Evolutionary conservation across 2,888 invertebrate species (phyloP).

Genomic region (Blastobasis lacticolella): DNA sequence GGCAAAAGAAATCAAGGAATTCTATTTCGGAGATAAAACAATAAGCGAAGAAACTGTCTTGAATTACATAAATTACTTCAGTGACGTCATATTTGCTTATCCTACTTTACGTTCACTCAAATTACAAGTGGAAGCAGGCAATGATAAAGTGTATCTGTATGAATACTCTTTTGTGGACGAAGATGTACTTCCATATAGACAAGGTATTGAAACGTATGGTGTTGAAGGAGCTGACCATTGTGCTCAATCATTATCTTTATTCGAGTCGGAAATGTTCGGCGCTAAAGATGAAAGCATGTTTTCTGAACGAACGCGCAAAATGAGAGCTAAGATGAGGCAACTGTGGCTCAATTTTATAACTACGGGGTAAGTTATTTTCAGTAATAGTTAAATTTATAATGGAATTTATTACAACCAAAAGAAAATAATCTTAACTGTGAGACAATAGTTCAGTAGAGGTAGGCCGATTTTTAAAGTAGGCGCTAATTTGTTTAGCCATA

Average conservation of each 20-base stretch:
- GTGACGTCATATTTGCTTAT: slow-evolving; percentile 27
- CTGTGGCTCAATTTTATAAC: slow-evolving; percentile 37
- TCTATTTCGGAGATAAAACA: slow-evolving; percentile 28
- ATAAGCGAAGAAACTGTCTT: slow-evolving; percentile 21
- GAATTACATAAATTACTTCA: slow-evolving; percentile 28
- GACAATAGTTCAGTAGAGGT: too few species aligned
- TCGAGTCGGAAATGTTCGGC: slow-evolving; percentile 10
- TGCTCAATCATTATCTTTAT: slow-evolving; percentile 24
- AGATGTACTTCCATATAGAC: slow-evolving; percentile 13
- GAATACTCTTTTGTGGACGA: slow-evolving; percentile 29
- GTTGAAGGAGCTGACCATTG: slow-evolving; percentile 28
- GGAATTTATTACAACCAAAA: too few species aligned
- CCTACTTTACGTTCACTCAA: slow-evolving; percentile 21
- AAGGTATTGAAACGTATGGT: slow-evolving; percentile 12
- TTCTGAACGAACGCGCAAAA: slow-evolving; percentile 16
- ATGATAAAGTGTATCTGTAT: slow-evolving; percentile 29
- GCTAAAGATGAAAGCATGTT: slow-evolving; percentile 9
- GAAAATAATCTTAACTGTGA: too few species aligned
- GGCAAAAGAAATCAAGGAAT: slow-evolving; percentile 25
- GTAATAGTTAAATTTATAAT: too few species aligned
- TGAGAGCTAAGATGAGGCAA: slow-evolving; percentile 21
- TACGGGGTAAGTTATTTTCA: slow-evolving; percentile 25
- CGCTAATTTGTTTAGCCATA: too few species aligned
- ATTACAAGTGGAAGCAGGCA: slow-evolving; percentile 22
- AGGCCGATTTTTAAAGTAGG: too few species aligned